Evolutionary conservation across 2,113 vertebrate species (phyloP).

Genomic region (Nycticorax nycticorax): DNA sequence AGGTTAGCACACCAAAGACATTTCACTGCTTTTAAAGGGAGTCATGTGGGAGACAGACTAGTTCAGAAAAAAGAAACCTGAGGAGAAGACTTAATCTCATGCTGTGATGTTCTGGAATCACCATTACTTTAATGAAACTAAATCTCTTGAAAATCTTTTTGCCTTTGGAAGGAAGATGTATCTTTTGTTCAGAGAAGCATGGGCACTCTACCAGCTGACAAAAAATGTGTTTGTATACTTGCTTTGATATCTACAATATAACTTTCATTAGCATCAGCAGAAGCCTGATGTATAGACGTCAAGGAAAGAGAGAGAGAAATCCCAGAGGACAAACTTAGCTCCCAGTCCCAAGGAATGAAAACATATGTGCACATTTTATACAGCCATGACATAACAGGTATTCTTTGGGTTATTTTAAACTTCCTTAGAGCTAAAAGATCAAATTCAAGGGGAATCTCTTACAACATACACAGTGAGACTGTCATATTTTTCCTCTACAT

Average conservation of each 20-base stretch:
- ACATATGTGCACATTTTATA: neutral
- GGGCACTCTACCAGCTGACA: neutral
- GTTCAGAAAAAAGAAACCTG: neutral
- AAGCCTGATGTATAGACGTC: neutral
- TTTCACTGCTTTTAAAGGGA: neutral
- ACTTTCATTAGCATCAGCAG: neutral
- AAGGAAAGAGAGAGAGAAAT: neutral
- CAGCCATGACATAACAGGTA: neutral
- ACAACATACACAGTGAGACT: neutral
- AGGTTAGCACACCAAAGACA: neutral
- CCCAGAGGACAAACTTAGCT: neutral
- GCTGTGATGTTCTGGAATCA: neutral
- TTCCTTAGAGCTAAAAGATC: neutral
- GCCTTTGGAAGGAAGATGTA: neutral
- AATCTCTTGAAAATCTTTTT: neutral
- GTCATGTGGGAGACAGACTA: neutral
- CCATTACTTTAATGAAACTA: neutral
- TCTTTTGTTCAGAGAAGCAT: neutral
- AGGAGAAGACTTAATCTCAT: neutral
- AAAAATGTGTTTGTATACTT: neutral
- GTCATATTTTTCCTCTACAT: neutral
- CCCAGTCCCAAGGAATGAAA: neutral
- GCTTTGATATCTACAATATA: neutral
- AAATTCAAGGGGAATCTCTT: neutral
- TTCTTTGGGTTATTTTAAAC: neutral